These are phyloP conservation scores for Coilia nasus DNA, from an alignment of 2,797 vertebrate species.

Conservation along the genomic window DNA sequence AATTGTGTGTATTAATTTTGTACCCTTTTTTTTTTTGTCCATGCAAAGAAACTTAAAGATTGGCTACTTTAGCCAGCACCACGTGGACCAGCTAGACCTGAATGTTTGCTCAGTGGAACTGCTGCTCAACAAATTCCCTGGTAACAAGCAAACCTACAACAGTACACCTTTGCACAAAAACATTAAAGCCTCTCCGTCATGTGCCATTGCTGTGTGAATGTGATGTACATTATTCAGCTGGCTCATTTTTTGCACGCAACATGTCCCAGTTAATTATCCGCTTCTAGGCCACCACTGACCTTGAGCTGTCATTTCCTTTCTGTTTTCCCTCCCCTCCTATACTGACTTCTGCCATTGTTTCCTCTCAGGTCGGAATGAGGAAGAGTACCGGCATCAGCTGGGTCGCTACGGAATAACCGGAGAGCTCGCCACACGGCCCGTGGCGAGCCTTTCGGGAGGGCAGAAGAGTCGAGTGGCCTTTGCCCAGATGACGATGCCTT, in stretches of 20 bases:
- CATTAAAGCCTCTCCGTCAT: no score
- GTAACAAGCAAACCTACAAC: conserved; percentile 64
- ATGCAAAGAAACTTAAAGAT: conserved; percentile 89
- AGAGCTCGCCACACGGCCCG: conserved; percentile 86
- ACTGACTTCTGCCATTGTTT: not conserved
- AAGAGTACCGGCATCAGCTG: conserved; percentile 95
- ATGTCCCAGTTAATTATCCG: not conserved
- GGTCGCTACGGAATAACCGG: conserved; percentile 93
- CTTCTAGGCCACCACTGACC: not conserved
- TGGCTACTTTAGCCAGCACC: conserved; percentile 97
- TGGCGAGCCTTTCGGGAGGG: conserved; percentile 92
- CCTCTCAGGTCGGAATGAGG: conserved; percentile 84
- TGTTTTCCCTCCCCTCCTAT: no score
- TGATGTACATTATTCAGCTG: not conserved
- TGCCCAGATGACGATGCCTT: conserved; percentile 97
- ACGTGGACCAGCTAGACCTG: conserved; percentile 94
- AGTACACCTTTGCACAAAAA: no score
- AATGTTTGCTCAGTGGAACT: conserved; percentile 92
- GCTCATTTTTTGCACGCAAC: not conserved
- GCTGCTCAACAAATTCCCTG: conserved; percentile 90
- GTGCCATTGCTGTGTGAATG: not conserved
- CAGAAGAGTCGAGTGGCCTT: conserved; percentile 98
- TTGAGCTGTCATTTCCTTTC: not conserved
- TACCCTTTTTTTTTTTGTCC: not conserved
- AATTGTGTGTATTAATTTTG: not conserved